phyloP scores from a whole-genome alignment of 2,888 invertebrate species.

The Helobdella robusta region DNA sequence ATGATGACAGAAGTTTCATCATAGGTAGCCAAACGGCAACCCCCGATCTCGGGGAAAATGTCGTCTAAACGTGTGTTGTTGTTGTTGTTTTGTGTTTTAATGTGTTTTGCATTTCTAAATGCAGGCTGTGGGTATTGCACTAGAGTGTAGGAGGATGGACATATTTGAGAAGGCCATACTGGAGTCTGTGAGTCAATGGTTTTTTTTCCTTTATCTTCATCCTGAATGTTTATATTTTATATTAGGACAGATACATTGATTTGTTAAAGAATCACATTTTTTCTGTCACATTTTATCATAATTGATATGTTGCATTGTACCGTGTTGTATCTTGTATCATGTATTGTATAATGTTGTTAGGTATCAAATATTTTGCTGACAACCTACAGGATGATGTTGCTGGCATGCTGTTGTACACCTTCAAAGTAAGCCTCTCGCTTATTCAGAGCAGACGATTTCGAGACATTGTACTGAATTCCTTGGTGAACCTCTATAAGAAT shows the following conservation, averaged over 20 bases:
- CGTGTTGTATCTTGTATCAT: not conserved
- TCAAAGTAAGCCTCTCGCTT: constrained; percentile 89
- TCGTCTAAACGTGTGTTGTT: no score
- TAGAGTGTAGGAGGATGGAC: constrained; percentile 94
- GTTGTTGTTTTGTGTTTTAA: not conserved
- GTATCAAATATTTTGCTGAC: no score
- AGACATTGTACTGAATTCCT: constrained; percentile 65
- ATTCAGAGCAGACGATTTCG: constrained; percentile 88
- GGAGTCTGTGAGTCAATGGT: constrained; percentile 55
- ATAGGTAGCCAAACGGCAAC: no score
- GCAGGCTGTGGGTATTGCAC: constrained; percentile 77
- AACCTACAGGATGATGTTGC: constrained; percentile 69
- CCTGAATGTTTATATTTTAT: no score
- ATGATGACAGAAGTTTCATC: no score
- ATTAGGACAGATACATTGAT: not conserved
- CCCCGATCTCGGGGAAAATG: no score
- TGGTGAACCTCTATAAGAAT: constrained; percentile 80
- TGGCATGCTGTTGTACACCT: constrained; percentile 85
- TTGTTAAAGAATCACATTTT: not conserved
- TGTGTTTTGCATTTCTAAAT: constrained; percentile 15
- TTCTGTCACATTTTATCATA: not conserved
- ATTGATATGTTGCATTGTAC: not conserved
- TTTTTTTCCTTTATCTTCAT: no score
- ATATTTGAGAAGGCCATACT: constrained; percentile 84
- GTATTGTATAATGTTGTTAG: not conserved